Conservation (phyloP, 2,113 vertebrate species). For the Azemiops feae region DNA sequence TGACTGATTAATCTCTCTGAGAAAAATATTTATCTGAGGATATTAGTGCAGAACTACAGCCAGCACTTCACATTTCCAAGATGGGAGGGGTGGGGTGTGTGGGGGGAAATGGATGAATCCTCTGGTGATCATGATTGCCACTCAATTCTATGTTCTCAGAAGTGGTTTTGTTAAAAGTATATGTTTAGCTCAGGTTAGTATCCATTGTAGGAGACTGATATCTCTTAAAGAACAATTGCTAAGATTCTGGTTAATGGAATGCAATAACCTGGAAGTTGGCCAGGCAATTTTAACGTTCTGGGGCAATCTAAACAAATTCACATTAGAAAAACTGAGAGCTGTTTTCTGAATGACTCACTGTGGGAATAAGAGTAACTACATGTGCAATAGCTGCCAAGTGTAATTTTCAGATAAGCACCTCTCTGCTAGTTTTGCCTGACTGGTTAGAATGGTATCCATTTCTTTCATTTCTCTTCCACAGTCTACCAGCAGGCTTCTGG, state of each 20-base stretch:
- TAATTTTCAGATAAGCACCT: slow-evolving; percentile 23
- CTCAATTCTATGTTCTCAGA: background rate
- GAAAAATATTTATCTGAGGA: background rate
- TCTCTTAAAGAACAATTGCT: background rate
- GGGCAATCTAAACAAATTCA: slow-evolving; percentile 14
- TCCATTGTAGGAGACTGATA: no score
- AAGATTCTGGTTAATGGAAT: background rate
- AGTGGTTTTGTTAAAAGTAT: background rate
- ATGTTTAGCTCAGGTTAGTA: background rate
- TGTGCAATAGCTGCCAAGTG: slow-evolving; percentile 21
- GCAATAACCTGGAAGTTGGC: background rate
- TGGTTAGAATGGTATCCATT: background rate
- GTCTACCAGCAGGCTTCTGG: slow-evolving; percentile 27
- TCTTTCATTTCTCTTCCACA: slow-evolving; percentile 3
- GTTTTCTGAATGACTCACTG: slow-evolving; percentile 45
- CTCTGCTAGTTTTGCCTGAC: slow-evolving; percentile 1
- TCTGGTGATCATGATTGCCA: background rate
- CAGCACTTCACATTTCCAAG: background rate
- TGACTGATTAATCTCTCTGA: background rate
- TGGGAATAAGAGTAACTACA: background rate
- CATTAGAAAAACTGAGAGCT: slow-evolving; percentile 19
- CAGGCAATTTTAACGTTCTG: background rate
- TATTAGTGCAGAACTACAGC: background rate
- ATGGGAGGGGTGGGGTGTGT: background rate
- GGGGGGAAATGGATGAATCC: no score